Evolutionary conservation across 1,140 invertebrate species (phyloP), one percentile per base, ranked within the genome.

Genomic region (Pseudoatta argentina): DNA sequence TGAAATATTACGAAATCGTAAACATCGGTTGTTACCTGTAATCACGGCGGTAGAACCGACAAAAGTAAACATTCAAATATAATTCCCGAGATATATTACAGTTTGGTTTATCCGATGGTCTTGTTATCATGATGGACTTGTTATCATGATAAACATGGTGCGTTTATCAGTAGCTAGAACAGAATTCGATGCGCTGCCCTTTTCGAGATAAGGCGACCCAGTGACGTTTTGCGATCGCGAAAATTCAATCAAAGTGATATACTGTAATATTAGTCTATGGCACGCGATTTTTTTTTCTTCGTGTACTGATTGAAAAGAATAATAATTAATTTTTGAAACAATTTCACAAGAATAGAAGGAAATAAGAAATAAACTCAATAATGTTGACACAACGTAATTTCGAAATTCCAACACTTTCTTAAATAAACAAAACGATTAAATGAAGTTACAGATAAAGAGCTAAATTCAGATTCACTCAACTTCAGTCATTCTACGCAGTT

Each of bases 81-180:
- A 18, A 39, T 48, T 82, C n/a, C 12, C 8, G 24, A 18, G 53
- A 82, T 59, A 27, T 21, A 72, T 59, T 6, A 34, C 24, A 8
- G 18, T 48, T 27, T 39, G 48, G 18, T n/a, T 18, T 18, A 6
- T 51, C 21, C n/a, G 34, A 10, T 39, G 64, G 27, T 30, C 39
- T n/a, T 30, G 55, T 61, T 83, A 75, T 73, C 79, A 44, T 44
- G 34, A 5, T 39, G 64, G 27, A 21, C 27, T n/a, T 30, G 39
- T 61, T 83, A 75, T 73, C 79, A 18, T 27, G 69, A 83, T 83
- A 83, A 75, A 83, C 69, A 61, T n/a, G 8, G 24, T 1, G 21
- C 18, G 24, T 73, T 83, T 83, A 75, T 83, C 79, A 59, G 39
- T 34, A 75, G 6, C 7, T 30, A 27, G 24, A 44, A 59, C 57